phyloP scores from a whole-genome alignment of 1,140 invertebrate genomes.

The Anoplolepis gracilipes region DNA sequence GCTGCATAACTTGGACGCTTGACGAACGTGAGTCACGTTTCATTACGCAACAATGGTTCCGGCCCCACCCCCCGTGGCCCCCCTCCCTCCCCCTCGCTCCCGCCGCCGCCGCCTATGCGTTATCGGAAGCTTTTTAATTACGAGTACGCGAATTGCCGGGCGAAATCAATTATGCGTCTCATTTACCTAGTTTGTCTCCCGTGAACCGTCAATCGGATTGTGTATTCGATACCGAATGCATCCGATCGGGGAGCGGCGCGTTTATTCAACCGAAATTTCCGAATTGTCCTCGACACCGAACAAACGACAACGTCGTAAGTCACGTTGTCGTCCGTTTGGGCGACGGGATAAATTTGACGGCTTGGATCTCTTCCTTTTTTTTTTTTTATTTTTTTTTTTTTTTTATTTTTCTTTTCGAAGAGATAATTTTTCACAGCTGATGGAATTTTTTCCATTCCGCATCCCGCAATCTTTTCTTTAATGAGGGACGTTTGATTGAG shows the following conservation, averaged over 20 bases:
- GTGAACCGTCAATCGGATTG: slow-evolving; percentile 19
- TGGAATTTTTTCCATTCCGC: no score
- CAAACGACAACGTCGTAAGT: background rate
- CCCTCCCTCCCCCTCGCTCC: no score
- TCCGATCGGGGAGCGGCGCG: background rate
- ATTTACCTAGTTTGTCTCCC: slow-evolving; percentile 54
- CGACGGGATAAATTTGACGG: no score
- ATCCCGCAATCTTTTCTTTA: background rate
- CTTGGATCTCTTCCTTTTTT: no score
- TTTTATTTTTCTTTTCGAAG: no score
- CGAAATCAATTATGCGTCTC: slow-evolving; percentile 60
- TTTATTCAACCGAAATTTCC: background rate
- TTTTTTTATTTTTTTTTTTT: no score
- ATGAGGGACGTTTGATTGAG: background rate
- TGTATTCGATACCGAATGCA: background rate
- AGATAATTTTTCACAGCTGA: background rate
- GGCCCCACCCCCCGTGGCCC: no score
- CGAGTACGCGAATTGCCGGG: slow-evolving; percentile 11
- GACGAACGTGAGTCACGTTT: slow-evolving; percentile 50
- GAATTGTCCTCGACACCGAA: background rate
- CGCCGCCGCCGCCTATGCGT: background rate
- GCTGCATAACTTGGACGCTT: slow-evolving; percentile 51
- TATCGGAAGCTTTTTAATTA: slow-evolving; percentile 63
- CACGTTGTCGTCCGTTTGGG: background rate
- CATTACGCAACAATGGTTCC: slow-evolving; percentile 56